These are phyloP conservation scores for Atherinomorus stipes DNA, from an alignment of 2,113 vertebrate species.

Conservation along the genomic window DNA sequence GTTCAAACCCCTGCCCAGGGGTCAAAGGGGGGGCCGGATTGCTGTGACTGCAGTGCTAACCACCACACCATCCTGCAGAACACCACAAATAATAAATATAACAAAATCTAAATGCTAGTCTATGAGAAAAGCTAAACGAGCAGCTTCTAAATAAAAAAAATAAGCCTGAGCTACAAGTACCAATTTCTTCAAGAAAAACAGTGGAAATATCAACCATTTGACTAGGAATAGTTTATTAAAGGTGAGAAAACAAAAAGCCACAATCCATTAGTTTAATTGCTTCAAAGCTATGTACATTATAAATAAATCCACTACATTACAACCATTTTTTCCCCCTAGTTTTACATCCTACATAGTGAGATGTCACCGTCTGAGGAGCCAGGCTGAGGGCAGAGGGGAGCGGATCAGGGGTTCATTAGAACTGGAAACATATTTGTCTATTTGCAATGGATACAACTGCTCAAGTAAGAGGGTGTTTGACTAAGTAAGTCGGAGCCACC, in stretches of 20 bases:
- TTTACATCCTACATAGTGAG: constrained; percentile 60
- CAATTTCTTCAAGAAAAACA: neutral
- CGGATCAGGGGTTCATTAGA: constrained; percentile 8
- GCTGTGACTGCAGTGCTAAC: too few species aligned
- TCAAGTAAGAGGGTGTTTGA: constrained; percentile 11
- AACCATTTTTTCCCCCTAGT: constrained; percentile 70
- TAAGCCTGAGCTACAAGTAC: too few species aligned
- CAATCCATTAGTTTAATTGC: constrained; percentile 73
- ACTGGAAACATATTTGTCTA: constrained; percentile 21
- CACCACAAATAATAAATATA: too few species aligned
- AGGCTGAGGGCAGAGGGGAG: constrained; percentile 28
- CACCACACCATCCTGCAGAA: too few species aligned
- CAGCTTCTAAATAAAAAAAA: neutral
- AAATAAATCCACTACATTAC: constrained; percentile 83
- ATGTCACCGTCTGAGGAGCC: constrained; percentile 44
- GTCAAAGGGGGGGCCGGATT: too few species aligned
- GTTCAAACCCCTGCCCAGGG: too few species aligned
- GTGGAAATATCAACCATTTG: constrained; percentile 55
- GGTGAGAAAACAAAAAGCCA: constrained; percentile 81
- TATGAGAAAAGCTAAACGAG: neutral
- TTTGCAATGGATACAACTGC: constrained; percentile 48
- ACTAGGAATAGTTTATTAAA: constrained; percentile 86
- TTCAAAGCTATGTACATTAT: constrained; percentile 85
- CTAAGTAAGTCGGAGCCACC: constrained; percentile 2
- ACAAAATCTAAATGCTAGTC: too few species aligned